Evolutionary conservation across 1,140 invertebrate species (phyloP).

Genomic region (Meloidogyne floridensis): DNA sequence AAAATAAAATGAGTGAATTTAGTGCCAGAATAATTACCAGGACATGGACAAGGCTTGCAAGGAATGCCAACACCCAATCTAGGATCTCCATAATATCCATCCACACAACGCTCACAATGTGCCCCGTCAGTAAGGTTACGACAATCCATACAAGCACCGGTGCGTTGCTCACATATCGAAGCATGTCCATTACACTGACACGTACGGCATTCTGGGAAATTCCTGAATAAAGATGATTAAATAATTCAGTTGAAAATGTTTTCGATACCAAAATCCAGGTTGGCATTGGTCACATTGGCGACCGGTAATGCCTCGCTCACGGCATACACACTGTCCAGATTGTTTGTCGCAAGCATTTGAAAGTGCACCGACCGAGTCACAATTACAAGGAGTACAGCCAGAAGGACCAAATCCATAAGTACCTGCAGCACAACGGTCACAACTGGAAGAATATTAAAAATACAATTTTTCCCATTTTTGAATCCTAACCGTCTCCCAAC

Average conservation of each 20-base stretch:
- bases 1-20: background rate
- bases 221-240: constrained; percentile 1
- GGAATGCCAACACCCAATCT: constrained; percentile 82
- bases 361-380: constrained; percentile 86
- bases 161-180: constrained; percentile 84
- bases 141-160: constrained; percentile 87
- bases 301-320: constrained; percentile 84
- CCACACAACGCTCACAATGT: constrained; percentile 84
- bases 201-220: constrained; percentile 88
- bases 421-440: constrained; percentile 89
- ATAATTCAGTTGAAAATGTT: background rate
- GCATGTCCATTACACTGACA: constrained; percentile 97
- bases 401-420: constrained; percentile 92
- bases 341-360: constrained; percentile 86
- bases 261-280: constrained; percentile 81
- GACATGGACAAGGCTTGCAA: constrained; percentile 91
- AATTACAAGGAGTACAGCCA: constrained; percentile 91
- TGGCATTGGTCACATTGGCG: constrained; percentile 89
- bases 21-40: constrained; percentile 67
- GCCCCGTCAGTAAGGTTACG: constrained; percentile 82
- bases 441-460: constrained; percentile 68
- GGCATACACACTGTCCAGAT: constrained; percentile 90
- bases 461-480: background rate
- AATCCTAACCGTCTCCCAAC: constrained; percentile 74
- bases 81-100: constrained; percentile 93